Base-by-base conservation (phyloP, 37 sponge, comb jelly and placozoan genomes). In the Beroe ovata region DNA sequence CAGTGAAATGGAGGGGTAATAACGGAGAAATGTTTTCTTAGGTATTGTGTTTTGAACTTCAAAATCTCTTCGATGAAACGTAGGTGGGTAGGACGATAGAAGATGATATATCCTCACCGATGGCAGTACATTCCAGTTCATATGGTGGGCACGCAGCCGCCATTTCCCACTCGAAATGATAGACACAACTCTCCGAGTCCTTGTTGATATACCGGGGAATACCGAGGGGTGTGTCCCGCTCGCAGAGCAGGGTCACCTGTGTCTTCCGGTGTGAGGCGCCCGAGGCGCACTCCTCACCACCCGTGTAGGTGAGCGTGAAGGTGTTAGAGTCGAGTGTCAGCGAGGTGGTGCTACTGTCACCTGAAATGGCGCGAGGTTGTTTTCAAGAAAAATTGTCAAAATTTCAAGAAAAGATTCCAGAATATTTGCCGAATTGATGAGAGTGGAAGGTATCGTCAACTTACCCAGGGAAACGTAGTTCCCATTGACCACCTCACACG, bases 151-250 rank as follows among this genome's bases (percentile, higher is more conserved):
- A 77, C 25, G 84, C 84, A 30, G 54, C 84, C 1, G 84, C 84
- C 22, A 77, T 4, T 4, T 77, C 84, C 84, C 84, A 77, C 84
- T 77, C 84, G 28, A 77, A 77, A 20, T 77, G 84, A 29, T 77
- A 77, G 16, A 77, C 84, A 41, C 84, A 77, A 3, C 22, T 36
- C 42, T 77, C 84, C 21, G 84, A 38, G 28, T 77, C 84, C 28
- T 21, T 77, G 84, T 77, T 77, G 84, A 42, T 39, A 20, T 77
- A 77, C 0, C 84, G 84, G n/a, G 84, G 84, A 4, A 26, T 41
- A 14, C 84, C 84, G 22, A 41, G 8, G 2, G 54, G 54, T 1
- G 33, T 35, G 47, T 39, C 23, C 25, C 84, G 41, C 54, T 77
- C 33, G 41, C 84, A 77, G 11, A 39, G 42, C 84, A 77, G 21